Percentiles rank a stretch among this genome's conserved stretches.
Conservation (phyloP, 2,113 vertebrate genomes). For the Corvus cornix region DNA sequence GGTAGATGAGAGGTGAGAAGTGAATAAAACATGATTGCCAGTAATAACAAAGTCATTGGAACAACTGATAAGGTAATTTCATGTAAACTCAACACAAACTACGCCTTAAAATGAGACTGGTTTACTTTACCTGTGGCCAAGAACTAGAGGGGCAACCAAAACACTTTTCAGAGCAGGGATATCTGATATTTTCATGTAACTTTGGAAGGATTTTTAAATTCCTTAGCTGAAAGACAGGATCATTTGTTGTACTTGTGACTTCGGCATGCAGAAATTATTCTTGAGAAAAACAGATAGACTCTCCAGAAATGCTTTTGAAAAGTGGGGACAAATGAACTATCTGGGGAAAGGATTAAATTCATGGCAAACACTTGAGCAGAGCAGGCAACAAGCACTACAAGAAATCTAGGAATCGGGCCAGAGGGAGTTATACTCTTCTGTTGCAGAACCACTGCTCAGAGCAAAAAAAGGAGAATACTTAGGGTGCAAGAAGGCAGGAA, state of each 20-base stretch:
- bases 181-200: not conserved
- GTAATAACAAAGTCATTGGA: not conserved
- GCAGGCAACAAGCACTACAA: not conserved
- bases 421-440: not conserved
- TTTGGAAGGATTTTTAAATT: conserved; percentile 29
- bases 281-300: not conserved
- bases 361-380: not conserved
- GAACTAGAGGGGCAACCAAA: not conserved
- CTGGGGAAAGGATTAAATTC: conserved; percentile 3
- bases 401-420: not conserved
- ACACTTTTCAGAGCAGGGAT: not conserved
- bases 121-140: conserved; percentile 16
- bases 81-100: not conserved
- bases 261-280: conserved; percentile 27
- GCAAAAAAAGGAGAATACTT: not conserved
- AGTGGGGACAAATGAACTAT: not conserved
- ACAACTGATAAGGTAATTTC: not conserved
- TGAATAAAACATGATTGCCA: not conserved
- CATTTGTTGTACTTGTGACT: conserved; percentile 17
- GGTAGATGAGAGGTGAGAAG: not conserved
- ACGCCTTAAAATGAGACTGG: not conserved
- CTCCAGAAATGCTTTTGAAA: conserved; percentile 15
- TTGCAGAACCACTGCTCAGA: not conserved
- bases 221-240: not conserved
- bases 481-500: not conserved